These are phyloP conservation scores for Leptura quadrifasciata DNA, from an alignment of 2,888 invertebrate species.

Conservation along the genomic window DNA sequence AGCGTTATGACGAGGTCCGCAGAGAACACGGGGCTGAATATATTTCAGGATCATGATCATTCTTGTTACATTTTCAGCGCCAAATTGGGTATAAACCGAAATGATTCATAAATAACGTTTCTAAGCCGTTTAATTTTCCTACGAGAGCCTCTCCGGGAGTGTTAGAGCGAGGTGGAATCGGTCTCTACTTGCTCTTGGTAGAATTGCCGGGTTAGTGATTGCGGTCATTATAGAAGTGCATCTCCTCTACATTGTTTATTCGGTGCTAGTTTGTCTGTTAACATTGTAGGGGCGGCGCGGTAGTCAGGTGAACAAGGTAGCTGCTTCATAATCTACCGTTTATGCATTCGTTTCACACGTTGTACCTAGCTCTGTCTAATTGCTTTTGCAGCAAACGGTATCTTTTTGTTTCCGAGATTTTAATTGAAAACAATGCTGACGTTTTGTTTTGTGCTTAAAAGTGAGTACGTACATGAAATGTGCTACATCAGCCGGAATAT, in stretches of 20 bases:
- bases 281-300: slow-evolving; percentile 35
- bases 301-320: slow-evolving; percentile 16
- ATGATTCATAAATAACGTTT: slow-evolving; percentile 66
- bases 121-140: slow-evolving; percentile 65
- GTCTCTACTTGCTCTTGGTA: slow-evolving; percentile 34
- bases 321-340: slow-evolving; percentile 26
- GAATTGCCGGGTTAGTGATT: slow-evolving; percentile 52
- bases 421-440: slow-evolving; percentile 33
- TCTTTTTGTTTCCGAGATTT: slow-evolving; percentile 21
- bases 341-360: slow-evolving; percentile 27
- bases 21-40: slow-evolving; percentile 50
- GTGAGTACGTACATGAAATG: slow-evolving; percentile 12
- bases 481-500: slow-evolving; percentile 19
- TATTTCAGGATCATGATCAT: slow-evolving; percentile 60
- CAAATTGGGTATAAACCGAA: slow-evolving; percentile 67
- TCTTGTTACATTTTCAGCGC: slow-evolving; percentile 63
- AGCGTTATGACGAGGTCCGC: slow-evolving; percentile 39
- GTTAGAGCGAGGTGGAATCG: slow-evolving; percentile 9
- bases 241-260: slow-evolving; percentile 55
- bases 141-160: slow-evolving; percentile 32
- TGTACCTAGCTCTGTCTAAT: slow-evolving; percentile 25
- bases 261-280: slow-evolving; percentile 31
- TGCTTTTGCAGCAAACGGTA: slow-evolving; percentile 30
- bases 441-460: slow-evolving; percentile 23
- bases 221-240: slow-evolving; percentile 54